A percentile compares a stretch with the other conserved stretches of the same genome.
Evolutionary conservation across 2,113 vertebrate species (phyloP).

Genomic region (Cryptotis parvus): DNA sequence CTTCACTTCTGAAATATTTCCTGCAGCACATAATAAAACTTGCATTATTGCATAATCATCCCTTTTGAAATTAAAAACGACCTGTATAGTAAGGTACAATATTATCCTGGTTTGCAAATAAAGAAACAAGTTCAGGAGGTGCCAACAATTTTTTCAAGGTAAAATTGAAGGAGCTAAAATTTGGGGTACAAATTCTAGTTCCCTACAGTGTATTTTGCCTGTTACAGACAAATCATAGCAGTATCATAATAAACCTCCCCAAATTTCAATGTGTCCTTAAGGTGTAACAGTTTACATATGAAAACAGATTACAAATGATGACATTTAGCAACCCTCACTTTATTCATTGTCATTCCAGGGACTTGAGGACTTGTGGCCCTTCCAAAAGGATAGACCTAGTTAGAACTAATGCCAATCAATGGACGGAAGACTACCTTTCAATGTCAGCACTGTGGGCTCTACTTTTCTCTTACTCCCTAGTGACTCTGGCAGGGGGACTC

Average conservation of each 20-base stretch:
- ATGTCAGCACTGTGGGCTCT: background rate
- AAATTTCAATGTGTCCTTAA: background rate
- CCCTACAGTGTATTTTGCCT: background rate
- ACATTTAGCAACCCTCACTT: no score
- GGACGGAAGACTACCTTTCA: background rate
- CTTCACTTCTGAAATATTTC: background rate
- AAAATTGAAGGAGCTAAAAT: background rate
- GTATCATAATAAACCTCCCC: background rate
- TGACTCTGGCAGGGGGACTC: no score
- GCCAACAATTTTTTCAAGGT: background rate
- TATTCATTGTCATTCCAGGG: background rate
- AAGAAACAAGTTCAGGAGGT: background rate
- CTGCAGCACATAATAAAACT: background rate
- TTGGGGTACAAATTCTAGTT: background rate
- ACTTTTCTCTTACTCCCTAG: background rate
- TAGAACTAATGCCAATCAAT: background rate
- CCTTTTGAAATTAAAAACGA: background rate
- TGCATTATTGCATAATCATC: background rate
- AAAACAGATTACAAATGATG: no score
- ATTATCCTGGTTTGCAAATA: background rate
- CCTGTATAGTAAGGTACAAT: background rate
- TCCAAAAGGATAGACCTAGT: accelerated
- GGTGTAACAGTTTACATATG: background rate
- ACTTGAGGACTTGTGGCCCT: background rate
- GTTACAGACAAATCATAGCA: background rate